phyloP scores from a whole-genome alignment of 2,888 invertebrate species.

The Apodemia duryi region DNA sequence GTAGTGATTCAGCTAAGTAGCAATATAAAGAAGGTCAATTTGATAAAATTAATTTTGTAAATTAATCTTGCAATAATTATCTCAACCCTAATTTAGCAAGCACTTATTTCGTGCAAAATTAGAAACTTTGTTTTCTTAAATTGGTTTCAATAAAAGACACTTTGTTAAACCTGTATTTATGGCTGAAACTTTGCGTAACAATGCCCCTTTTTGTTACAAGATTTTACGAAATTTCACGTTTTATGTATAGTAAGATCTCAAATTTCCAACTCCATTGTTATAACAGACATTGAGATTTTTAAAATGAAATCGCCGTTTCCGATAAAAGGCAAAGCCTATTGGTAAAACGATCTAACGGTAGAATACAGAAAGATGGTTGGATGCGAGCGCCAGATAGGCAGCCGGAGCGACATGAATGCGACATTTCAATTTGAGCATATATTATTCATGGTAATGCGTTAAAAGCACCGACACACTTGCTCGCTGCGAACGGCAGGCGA shows the following conservation, averaged over 20 bases:
- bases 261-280: conserved; percentile 8
- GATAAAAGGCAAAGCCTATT: conserved; percentile 67
- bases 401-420: conserved; percentile 70
- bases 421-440: conserved; percentile 78
- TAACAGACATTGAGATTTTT: conserved; percentile 18
- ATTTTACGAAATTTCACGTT: neutral
- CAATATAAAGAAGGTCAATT: conserved; percentile 56
- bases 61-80: conserved; percentile 72
- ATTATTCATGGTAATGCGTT: conserved; percentile 79
- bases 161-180: conserved; percentile 15
- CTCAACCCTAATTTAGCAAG: conserved; percentile 65
- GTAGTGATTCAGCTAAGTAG: conserved; percentile 62
- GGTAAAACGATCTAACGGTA: conserved; percentile 52
- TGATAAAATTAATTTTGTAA: conserved; percentile 65
- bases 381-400: conserved; percentile 60
- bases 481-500: conserved; percentile 52
- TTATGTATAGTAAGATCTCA: neutral
- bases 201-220: conserved; percentile 9
- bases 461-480: conserved; percentile 70
- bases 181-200: conserved; percentile 8
- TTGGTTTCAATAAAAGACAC: conserved; percentile 20
- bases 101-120: conserved; percentile 66
- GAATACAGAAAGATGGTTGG: conserved; percentile 56
- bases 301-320: conserved; percentile 25
- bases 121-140: conserved; percentile 42